phyloP scores from a whole-genome alignment of 2,113 vertebrate genomes.

The Chaetodon trifascialis region DNA sequence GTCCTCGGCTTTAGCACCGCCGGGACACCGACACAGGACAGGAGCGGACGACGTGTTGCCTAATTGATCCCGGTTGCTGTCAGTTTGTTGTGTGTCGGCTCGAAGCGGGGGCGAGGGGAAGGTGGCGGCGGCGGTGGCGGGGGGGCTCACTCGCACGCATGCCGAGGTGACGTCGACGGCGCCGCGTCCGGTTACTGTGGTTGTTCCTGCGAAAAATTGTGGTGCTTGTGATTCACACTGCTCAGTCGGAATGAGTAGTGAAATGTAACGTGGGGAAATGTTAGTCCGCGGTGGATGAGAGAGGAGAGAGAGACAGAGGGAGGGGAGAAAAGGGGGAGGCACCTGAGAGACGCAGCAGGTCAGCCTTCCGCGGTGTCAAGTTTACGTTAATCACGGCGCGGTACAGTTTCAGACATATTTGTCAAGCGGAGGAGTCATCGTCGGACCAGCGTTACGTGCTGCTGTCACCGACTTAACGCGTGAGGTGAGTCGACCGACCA shows the following conservation, averaged over 20 bases:
- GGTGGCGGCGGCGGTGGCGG: neutral
- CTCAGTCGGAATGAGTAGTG: neutral
- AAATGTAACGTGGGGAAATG: slow-evolving; percentile 35
- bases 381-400: slow-evolving; percentile 56
- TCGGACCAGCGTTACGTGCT: slow-evolving; percentile 29
- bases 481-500: slow-evolving; percentile 64
- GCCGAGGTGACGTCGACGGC: slow-evolving; percentile 75
- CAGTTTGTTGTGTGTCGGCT: slow-evolving; percentile 35
- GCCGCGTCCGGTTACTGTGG: slow-evolving; percentile 65
- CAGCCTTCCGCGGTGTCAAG: slow-evolving; percentile 62
- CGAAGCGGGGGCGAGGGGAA: no score
- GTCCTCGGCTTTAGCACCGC: slow-evolving; percentile 5
- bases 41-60: neutral
- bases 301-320: neutral
- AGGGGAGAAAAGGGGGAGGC: slow-evolving; percentile 52
- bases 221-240: neutral
- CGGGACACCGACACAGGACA: slow-evolving; percentile 15
- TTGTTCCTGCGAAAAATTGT: slow-evolving; percentile 31
- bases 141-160: slow-evolving; percentile 10
- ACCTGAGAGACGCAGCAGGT: slow-evolving; percentile 62
- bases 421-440: slow-evolving; percentile 51
- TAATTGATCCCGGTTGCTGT: slow-evolving; percentile 32
- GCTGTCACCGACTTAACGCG: slow-evolving; percentile 51
- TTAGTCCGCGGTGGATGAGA: slow-evolving; percentile 32
- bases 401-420: slow-evolving; percentile 63